Evolutionary conservation across 2,113 vertebrate species (phyloP).

Genomic region (Dasypus novemcinctus): DNA sequence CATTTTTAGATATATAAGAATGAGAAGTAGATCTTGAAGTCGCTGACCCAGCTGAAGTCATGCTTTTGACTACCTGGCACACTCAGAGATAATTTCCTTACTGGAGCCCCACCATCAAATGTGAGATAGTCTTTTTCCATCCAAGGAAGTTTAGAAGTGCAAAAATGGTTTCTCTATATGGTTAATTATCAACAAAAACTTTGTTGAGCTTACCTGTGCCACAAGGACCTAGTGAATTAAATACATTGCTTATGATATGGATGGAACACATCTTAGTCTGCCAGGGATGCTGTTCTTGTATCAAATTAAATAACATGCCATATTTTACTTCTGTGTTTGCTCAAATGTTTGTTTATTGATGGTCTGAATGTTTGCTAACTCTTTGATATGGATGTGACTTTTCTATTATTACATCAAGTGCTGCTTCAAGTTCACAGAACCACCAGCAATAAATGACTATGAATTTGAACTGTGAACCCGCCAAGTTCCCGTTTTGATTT

Average conservation of each 20-base stretch:
- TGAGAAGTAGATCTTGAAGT: not conserved
- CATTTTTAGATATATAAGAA: not conserved
- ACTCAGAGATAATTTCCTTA: not conserved
- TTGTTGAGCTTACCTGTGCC: not conserved
- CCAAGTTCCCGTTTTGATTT: conserved; percentile 43
- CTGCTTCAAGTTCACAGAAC: not conserved
- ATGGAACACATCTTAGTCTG: not conserved
- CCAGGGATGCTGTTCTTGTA: not conserved
- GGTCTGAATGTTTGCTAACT: not conserved
- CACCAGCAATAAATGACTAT: not conserved
- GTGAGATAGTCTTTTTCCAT: not conserved
- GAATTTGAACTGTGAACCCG: conserved; percentile 15
- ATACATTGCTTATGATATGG: not conserved
- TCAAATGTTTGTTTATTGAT: not conserved
- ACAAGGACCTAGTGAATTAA: not conserved
- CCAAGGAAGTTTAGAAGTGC: not conserved
- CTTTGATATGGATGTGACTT: not conserved
- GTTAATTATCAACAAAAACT: not conserved
- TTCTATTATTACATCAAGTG: not conserved
- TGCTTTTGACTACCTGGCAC: not conserved
- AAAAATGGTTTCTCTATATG: not conserved
- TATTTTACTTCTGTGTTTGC: not conserved
- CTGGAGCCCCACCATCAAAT: too few species aligned
- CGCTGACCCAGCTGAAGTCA: not conserved
- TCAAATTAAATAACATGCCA: not conserved